Evolutionary conservation across 2,113 vertebrate genomes (phyloP).

Genomic region (Carassius gibelio): DNA sequence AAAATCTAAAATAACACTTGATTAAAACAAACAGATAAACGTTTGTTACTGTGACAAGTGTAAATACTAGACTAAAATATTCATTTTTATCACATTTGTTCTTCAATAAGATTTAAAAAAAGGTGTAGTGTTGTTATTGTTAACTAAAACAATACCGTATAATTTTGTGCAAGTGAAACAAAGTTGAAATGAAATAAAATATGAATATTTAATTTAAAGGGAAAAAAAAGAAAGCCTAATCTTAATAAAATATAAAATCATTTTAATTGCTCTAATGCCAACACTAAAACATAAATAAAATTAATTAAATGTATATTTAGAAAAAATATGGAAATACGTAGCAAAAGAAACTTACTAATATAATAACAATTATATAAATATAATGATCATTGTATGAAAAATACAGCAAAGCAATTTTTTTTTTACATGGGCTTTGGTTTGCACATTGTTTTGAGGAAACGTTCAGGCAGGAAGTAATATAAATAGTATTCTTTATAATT

Average conservation of each 20-base stretch:
- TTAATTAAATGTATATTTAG: not conserved
- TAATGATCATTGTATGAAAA: not conserved
- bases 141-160: not conserved
- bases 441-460: not conserved
- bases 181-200: not conserved
- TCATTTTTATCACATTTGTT: not conserved
- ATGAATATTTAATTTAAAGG: not conserved
- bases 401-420: not conserved
- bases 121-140: not conserved
- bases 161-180: not conserved
- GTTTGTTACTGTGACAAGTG: not conserved
- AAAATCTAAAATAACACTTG: not conserved
- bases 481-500: not conserved
- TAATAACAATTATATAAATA: no score
- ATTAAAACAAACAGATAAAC: not conserved
- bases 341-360: not conserved
- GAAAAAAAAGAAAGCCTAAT: not conserved
- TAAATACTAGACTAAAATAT: not conserved
- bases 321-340: not conserved
- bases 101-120: not conserved
- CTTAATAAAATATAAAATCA: not conserved
- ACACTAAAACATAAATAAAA: not conserved
- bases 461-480: not conserved
- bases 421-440: not conserved
- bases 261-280: not conserved